phyloP scores from a whole-genome alignment of 2,888 invertebrate genomes.

The Kuschelorhynchus macadamiae region DNA sequence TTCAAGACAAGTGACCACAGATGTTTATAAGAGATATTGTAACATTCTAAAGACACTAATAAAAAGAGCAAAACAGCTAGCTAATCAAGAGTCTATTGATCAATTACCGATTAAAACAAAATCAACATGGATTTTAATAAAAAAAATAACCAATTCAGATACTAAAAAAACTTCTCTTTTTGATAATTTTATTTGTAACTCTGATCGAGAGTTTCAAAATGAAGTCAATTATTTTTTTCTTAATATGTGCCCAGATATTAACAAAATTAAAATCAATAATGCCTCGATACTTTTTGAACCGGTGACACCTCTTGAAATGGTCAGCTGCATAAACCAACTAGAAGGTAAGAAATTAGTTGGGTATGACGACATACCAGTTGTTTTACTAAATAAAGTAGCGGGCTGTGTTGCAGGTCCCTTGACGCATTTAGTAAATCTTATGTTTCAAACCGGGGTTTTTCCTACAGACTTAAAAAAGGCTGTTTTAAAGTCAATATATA shows the following conservation, averaged over 20 bases:
- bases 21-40: too few species aligned
- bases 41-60: too few species aligned
- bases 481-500: slow-evolving; percentile 1
- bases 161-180: background rate
- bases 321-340: background rate
- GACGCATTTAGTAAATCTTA: background rate
- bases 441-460: slow-evolving; percentile 8
- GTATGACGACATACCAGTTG: slow-evolving; percentile 14
- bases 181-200: background rate
- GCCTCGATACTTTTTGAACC: background rate
- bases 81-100: too few species aligned
- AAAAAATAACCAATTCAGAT: too few species aligned
- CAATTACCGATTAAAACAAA: too few species aligned
- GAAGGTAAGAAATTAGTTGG: slow-evolving; percentile 14
- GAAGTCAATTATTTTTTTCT: background rate
- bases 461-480: slow-evolving; percentile 6
- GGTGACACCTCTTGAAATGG: background rate
- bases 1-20: too few species aligned
- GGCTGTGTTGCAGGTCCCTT: slow-evolving; percentile 1
- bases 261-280: too few species aligned
- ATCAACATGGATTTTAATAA: too few species aligned
- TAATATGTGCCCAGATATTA: too few species aligned
- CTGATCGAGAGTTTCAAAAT: background rate
- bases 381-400: slow-evolving; percentile 6
- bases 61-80: too few species aligned